Evolutionary conservation across 2,113 vertebrate genomes (phyloP).

Genomic region (Spizaetus ornatus): DNA sequence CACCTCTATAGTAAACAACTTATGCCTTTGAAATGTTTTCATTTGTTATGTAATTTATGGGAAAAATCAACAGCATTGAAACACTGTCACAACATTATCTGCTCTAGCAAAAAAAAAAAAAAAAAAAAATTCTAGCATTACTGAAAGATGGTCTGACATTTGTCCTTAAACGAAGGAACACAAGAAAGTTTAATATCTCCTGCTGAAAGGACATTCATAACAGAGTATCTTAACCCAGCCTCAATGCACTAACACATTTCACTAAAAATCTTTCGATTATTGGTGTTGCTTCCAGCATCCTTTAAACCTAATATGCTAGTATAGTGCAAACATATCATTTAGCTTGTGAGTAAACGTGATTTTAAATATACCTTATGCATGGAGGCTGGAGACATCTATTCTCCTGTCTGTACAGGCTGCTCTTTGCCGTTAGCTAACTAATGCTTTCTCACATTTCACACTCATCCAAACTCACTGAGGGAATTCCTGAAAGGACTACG

Average conservation of each 20-base stretch:
- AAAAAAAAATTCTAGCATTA: background rate
- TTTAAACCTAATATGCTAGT: background rate
- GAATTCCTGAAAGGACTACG: background rate
- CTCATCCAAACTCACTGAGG: background rate
- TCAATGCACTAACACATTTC: background rate
- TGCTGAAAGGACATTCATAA: background rate
- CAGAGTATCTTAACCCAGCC: background rate
- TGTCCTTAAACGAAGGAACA: background rate
- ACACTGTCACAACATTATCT: background rate
- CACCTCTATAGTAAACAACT: background rate
- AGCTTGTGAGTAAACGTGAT: background rate
- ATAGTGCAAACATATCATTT: background rate
- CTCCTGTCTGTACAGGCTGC: background rate
- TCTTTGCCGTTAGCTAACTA: background rate
- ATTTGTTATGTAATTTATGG: background rate
- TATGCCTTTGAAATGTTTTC: background rate
- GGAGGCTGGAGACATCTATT: background rate
- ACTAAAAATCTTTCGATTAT: background rate
- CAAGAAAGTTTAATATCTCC: background rate
- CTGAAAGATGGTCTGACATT: background rate
- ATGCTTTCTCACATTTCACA: background rate
- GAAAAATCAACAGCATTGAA: background rate
- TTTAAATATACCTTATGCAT: constrained; percentile 4
- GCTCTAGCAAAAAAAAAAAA: background rate
- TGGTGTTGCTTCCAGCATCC: background rate